A percentile compares a stretch with the other conserved stretches of the same genome.
phyloP scores from a whole-genome alignment of 2,888 invertebrate species.

The Ophion ellenae region DNA sequence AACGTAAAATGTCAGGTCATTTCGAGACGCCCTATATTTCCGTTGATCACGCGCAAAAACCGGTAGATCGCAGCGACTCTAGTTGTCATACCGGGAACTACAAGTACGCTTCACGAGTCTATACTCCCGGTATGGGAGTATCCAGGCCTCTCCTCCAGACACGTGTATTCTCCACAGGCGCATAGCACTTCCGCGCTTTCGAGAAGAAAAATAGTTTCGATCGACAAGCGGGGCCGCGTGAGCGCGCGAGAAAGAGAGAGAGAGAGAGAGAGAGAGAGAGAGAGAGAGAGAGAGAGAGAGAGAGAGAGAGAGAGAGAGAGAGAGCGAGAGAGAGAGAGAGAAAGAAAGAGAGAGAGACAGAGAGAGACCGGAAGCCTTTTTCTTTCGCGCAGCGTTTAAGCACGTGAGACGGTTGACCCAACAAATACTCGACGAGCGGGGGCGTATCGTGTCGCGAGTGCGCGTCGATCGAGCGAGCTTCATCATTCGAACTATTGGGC shows the following conservation, averaged over 20 bases:
- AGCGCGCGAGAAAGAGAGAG: no score
- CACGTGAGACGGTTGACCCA: slow-evolving; percentile 63
- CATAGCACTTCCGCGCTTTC: background rate
- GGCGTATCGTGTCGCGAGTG: slow-evolving; percentile 40
- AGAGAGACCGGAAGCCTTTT: slow-evolving; percentile 57
- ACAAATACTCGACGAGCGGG: slow-evolving; percentile 43
- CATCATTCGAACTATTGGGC: slow-evolving; percentile 19
- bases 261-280: no score
- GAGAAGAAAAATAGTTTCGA: slow-evolving; percentile 8
- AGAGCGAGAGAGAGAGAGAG: no score
- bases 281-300: background rate
- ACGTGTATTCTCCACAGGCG: background rate
- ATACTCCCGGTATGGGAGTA: background rate
- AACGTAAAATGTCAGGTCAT: no score
- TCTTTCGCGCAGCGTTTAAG: slow-evolving; percentile 50
- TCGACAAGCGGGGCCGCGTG: background rate
- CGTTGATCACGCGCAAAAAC: background rate
- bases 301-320: background rate
- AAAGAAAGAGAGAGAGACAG: no score
- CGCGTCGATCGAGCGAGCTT: slow-evolving; percentile 53
- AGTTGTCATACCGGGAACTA: background rate
- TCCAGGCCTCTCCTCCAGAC: background rate
- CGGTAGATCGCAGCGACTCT: background rate
- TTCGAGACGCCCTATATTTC: no score
- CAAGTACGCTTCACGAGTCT: background rate